Evolutionary conservation across 2,113 vertebrate species (phyloP).

Genomic region (Entosphenus tridentatus): DNA sequence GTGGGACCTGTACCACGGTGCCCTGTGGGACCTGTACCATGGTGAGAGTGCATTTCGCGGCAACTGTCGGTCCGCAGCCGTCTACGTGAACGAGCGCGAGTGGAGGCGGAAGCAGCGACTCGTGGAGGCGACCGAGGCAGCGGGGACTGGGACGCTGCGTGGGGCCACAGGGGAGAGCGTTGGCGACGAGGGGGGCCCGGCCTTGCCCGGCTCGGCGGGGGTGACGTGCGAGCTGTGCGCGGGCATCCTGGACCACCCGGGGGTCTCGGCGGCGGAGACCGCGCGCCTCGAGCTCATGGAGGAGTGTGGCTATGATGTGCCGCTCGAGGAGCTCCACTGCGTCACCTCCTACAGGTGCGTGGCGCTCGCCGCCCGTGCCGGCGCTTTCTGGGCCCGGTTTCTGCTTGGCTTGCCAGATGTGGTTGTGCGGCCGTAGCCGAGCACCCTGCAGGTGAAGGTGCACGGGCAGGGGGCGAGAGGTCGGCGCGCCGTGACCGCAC

Average conservation of each 20-base stretch:
- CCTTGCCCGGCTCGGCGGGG: constrained; percentile 27
- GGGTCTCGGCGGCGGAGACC: constrained; percentile 53
- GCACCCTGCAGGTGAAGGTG: too few relatives aligned
- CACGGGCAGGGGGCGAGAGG: too few relatives aligned
- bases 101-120: constrained; percentile 20
- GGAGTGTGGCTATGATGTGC: constrained; percentile 59
- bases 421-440: too few relatives aligned
- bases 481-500: too few relatives aligned
- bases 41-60: too few relatives aligned
- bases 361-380: background rate
- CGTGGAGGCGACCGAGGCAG: constrained; percentile 18
- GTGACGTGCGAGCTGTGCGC: constrained; percentile 68
- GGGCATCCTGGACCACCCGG: constrained; percentile 60
- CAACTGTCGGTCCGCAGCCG: constrained; percentile 24
- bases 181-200: too few relatives aligned
- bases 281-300: constrained; percentile 57
- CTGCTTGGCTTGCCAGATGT: background rate
- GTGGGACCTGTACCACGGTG: too few relatives aligned
- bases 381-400: background rate
- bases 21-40: too few relatives aligned
- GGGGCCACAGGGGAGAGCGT: constrained; percentile 8
- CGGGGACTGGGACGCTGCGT: constrained; percentile 13
- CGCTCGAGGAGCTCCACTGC: constrained; percentile 26
- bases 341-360: constrained; percentile 56
- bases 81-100: constrained; percentile 56